These are phyloP conservation scores for Stenodera caucasica DNA, from an alignment of 2,888 invertebrate species.

Conservation along the genomic window DNA sequence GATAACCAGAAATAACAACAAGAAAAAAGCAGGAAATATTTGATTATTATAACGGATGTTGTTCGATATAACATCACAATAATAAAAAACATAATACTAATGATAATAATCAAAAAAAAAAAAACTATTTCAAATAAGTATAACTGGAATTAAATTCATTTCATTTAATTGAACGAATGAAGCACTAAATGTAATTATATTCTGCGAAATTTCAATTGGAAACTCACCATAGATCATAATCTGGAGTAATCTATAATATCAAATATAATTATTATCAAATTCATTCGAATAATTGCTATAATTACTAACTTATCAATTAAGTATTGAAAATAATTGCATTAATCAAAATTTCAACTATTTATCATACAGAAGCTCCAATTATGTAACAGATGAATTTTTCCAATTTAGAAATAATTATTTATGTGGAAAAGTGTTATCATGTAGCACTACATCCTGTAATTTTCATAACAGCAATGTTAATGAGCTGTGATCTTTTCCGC, in stretches of 20 bases:
- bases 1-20: neutral
- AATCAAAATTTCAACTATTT: too few species aligned
- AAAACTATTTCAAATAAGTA: too few species aligned
- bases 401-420: too few species aligned
- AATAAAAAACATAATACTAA: too few species aligned
- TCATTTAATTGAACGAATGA: neutral
- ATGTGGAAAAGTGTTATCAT: too few species aligned
- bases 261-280: neutral
- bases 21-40: neutral
- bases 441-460: neutral
- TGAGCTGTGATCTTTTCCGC: conserved; percentile 6
- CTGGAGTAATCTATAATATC: too few species aligned
- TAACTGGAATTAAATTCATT: too few species aligned
- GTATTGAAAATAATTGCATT: too few species aligned
- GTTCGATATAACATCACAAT: neutral
- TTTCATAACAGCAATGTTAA: neutral
- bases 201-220: neutral
- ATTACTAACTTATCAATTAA: too few species aligned
- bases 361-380: too few species aligned
- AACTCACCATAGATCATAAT: neutral
- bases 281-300: neutral
- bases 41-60: conserved; percentile 2
- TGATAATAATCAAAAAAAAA: too few species aligned
- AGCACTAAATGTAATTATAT: neutral
- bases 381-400: too few species aligned